Percentiles rank a stretch among this genome's conserved stretches.
Conservation (phyloP, 2,888 invertebrate species). For the Plusia festucae region DNA sequence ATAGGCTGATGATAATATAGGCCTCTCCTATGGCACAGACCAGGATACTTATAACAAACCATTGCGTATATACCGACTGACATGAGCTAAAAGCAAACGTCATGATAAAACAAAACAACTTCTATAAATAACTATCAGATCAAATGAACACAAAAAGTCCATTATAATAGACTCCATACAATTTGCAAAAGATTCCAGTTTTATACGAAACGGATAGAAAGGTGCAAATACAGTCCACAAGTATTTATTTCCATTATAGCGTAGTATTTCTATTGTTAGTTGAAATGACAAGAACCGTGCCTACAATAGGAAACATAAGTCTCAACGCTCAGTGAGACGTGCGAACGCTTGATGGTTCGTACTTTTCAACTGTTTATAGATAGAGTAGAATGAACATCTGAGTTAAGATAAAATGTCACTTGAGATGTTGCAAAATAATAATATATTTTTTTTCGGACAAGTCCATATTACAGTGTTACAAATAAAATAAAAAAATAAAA, state of each 20-base stretch:
- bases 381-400: background rate
- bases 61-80: too few species aligned
- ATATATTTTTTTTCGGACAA: too few species aligned
- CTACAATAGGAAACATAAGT: constrained; percentile 34
- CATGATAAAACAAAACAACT: too few species aligned
- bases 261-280: constrained; percentile 36
- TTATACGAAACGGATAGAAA: background rate
- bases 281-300: constrained; percentile 30
- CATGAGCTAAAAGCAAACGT: too few species aligned
- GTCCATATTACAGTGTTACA: too few species aligned
- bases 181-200: background rate
- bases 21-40: too few species aligned
- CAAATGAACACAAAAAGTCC: background rate
- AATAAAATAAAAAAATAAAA: too few species aligned
- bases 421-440: background rate
- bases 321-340: constrained; percentile 9
- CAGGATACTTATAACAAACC: too few species aligned
- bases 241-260: constrained; percentile 36
- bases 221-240: constrained; percentile 19
- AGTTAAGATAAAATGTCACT: background rate
- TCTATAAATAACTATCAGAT: too few species aligned
- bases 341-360: constrained; percentile 1
- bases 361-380: background rate
- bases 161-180: background rate
- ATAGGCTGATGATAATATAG: too few species aligned